These are phyloP conservation scores for Slavum lentiscoides DNA, from an alignment of 2,888 invertebrate genomes.

Conservation along the genomic window DNA sequence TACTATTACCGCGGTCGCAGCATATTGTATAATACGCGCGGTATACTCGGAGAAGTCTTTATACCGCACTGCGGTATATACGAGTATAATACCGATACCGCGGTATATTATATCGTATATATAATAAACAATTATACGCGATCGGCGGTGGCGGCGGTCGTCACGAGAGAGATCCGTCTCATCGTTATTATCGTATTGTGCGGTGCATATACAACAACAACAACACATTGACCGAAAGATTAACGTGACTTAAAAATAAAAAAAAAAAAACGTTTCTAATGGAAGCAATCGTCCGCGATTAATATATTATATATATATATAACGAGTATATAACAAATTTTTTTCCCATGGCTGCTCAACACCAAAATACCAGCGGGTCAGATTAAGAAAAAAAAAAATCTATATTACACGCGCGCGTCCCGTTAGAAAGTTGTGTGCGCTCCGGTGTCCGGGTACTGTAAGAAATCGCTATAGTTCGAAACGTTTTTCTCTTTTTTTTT, in stretches of 20 bases:
- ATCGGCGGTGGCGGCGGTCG: background rate
- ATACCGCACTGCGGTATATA: too few species aligned
- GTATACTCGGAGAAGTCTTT: constrained; percentile 17
- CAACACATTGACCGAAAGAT: constrained; percentile 18
- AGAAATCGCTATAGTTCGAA: too few species aligned
- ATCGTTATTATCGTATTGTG: constrained; percentile 20
- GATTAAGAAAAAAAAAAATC: too few species aligned
- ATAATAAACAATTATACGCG: constrained; percentile 28
- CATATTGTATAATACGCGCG: background rate
- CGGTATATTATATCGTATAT: background rate
- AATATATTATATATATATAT: constrained; percentile 6
- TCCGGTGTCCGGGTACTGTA: too few species aligned
- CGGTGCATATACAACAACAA: too few species aligned
- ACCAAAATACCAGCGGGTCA: background rate
- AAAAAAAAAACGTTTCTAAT: constrained; percentile 36
- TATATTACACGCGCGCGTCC: background rate
- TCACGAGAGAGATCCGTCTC: background rate
- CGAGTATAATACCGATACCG: background rate
- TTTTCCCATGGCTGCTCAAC: constrained; percentile 30
- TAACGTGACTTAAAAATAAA: constrained; percentile 47
- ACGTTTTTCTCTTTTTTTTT: too few species aligned
- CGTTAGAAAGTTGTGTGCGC: background rate
- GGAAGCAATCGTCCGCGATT: constrained; percentile 50
- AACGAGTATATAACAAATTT: too few species aligned
- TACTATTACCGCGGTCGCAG: constrained; percentile 8